These are phyloP conservation scores for Helarctos malayanus DNA, from an alignment of 2,797 vertebrate species.

Conservation along the genomic window DNA sequence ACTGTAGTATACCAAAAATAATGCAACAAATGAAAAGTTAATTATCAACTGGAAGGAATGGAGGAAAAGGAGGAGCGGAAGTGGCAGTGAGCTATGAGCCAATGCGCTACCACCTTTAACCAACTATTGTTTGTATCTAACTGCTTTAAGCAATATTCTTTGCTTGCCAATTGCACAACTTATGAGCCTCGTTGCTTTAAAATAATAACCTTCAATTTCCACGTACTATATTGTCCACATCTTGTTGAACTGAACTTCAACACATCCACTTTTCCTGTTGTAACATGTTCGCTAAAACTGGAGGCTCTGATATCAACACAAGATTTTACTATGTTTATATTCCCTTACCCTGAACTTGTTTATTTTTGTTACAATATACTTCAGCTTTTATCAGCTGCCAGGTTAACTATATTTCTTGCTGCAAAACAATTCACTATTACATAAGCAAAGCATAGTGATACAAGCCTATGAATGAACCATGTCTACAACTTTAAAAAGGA, in stretches of 20 bases:
- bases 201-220: constrained; percentile 55
- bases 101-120: neutral
- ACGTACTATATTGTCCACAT: neutral
- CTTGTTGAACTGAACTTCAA: constrained; percentile 52
- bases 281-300: constrained; percentile 53
- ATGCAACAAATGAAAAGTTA: constrained; percentile 43
- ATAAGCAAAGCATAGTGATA: constrained; percentile 64
- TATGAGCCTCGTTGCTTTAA: neutral
- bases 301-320: constrained; percentile 56
- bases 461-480: constrained; percentile 33
- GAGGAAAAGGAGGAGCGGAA: neutral
- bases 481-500: constrained; percentile 58
- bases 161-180: neutral
- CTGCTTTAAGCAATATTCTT: neutral
- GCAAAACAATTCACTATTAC: constrained; percentile 55
- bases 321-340: constrained; percentile 59
- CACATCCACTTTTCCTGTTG: constrained; percentile 48
- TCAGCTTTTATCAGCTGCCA: constrained; percentile 69
- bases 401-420: constrained; percentile 41
- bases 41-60: neutral
- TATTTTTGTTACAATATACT: constrained; percentile 68
- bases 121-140: neutral
- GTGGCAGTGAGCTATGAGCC: neutral
- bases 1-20: neutral
- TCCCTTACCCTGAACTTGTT: constrained; percentile 61